These are phyloP conservation scores for Hyles vespertilio DNA, from an alignment of 1,140 invertebrate species.

Conservation along the genomic window DNA sequence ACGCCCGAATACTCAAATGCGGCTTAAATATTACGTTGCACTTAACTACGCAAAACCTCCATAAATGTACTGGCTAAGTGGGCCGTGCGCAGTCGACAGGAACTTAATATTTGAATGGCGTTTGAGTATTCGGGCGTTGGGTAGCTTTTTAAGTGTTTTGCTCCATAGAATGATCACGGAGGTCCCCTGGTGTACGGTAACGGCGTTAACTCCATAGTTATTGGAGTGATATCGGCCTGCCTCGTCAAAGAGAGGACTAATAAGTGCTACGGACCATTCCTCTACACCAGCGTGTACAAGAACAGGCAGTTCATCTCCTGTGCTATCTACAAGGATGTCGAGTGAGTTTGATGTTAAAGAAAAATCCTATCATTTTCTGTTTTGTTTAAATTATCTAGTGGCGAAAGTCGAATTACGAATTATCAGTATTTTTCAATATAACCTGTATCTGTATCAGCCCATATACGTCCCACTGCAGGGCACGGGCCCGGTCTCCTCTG, in stretches of 20 bases:
- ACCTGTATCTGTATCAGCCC: no score
- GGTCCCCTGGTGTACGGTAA: slow-evolving; percentile 50
- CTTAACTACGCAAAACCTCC: no score
- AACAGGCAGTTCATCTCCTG: slow-evolving; percentile 62
- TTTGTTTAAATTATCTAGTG: no score
- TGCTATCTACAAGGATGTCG: slow-evolving; percentile 57
- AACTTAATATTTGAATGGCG: no score
- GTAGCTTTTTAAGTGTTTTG: slow-evolving; percentile 2
- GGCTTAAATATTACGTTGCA: no score
- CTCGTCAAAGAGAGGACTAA: slow-evolving; percentile 56
- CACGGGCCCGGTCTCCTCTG: no score
- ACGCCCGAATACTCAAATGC: no score
- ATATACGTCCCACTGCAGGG: no score
- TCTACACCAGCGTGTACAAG: slow-evolving; percentile 62
- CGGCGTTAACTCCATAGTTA: slow-evolving; percentile 43
- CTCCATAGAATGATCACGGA: slow-evolving; percentile 56
- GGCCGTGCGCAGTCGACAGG: no score
- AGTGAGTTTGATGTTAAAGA: slow-evolving; percentile 32
- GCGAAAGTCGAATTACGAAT: no score
- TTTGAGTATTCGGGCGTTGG: background rate
- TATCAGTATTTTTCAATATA: no score
- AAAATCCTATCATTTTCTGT: no score
- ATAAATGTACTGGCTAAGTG: background rate
- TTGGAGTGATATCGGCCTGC: slow-evolving; percentile 56
- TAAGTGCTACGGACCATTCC: slow-evolving; percentile 62